A percentile compares a stretch with the other conserved stretches of the same genome.
Evolutionary conservation across 1,140 invertebrate species (phyloP).

Genomic region (Trypoxylus dichotomus): DNA sequence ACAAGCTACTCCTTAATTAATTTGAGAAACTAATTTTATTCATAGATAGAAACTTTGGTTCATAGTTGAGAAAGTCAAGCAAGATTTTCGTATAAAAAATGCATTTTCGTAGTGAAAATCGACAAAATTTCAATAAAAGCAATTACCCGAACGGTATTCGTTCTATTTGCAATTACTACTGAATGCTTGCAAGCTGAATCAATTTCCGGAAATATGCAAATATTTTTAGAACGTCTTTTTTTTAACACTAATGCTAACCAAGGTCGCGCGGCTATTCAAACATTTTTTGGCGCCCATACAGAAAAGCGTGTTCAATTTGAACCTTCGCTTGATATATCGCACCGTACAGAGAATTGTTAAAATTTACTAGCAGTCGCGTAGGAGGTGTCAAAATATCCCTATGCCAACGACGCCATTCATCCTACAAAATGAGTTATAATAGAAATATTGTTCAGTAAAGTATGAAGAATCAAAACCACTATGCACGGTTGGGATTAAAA

Average conservation of each 20-base stretch:
- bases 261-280: not conserved
- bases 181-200: not conserved
- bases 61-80: not conserved
- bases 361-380: not conserved
- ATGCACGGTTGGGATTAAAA: too few relatives aligned
- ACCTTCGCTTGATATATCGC: not conserved
- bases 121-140: not conserved
- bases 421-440: not conserved
- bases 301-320: not conserved
- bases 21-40: too few relatives aligned
- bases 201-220: slow-evolving; percentile 12
- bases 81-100: not conserved
- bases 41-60: not conserved
- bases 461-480: not conserved
- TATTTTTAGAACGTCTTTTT: not conserved
- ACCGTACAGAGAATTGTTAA: not conserved
- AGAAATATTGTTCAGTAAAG: not conserved
- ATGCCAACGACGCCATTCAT: not conserved
- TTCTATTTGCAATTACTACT: not conserved
- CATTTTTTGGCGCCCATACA: not conserved
- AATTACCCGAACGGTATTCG: not conserved
- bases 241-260: not conserved
- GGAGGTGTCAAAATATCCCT: not conserved
- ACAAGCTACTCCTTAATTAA: too few relatives aligned
- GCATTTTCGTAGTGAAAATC: not conserved